Percentiles rank a stretch among this genome's conserved stretches.
phyloP scores from a whole-genome alignment of 2,888 invertebrate species.

The Coleophora flavipennella region DNA sequence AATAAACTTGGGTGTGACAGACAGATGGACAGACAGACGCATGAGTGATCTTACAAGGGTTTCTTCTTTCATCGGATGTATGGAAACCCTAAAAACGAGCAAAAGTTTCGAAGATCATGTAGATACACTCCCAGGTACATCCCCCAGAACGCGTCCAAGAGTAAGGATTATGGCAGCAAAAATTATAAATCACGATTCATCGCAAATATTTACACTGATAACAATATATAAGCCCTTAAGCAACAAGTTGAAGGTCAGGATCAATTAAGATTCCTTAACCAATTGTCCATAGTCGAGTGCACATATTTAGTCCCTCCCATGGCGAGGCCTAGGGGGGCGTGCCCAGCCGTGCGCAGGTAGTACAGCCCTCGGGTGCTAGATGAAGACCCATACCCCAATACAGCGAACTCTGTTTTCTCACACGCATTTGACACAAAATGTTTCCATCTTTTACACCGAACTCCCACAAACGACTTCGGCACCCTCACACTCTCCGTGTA shows the following conservation, averaged over 20 bases:
- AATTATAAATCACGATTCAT: no score
- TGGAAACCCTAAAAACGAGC: neutral
- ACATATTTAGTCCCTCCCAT: constrained; percentile 47
- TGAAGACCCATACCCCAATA: constrained; percentile 62
- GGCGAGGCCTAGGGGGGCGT: constrained; percentile 52
- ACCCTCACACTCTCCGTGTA: constrained; percentile 51
- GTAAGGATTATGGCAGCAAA: no score
- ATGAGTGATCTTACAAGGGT: neutral
- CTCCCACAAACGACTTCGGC: constrained; percentile 54
- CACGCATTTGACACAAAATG: constrained; percentile 51
- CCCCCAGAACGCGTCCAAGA: no score
- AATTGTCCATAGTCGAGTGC: constrained; percentile 24
- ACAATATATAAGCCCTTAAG: no score
- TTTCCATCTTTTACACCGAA: constrained; percentile 52
- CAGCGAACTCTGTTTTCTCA: constrained; percentile 39
- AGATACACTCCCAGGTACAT: no score
- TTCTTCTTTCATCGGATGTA: neutral
- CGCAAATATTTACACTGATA: no score
- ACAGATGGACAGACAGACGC: neutral
- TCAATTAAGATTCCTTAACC: constrained; percentile 34
- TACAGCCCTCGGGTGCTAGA: constrained; percentile 50
- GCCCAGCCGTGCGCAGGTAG: constrained; percentile 50
- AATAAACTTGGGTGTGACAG: no score
- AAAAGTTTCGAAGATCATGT: no score
- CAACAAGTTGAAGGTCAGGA: constrained; percentile 9